Evolutionary conservation across 1,140 invertebrate genomes (phyloP).

Genomic region (Amphibalanus amphitrite): DNA sequence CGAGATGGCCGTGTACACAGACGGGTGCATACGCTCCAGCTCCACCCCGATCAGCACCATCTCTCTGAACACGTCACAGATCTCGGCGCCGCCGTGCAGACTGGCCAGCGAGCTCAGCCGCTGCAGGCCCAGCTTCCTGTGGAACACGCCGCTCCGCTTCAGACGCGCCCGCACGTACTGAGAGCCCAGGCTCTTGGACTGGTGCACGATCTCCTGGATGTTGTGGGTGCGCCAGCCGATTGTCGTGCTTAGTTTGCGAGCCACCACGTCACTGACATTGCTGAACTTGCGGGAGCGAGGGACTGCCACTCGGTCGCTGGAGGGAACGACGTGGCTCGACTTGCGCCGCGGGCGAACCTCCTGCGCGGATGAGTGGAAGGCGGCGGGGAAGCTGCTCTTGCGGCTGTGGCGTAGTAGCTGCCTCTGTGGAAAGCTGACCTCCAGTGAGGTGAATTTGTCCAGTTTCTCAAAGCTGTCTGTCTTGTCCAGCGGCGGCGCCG

Average conservation of each 20-base stretch:
- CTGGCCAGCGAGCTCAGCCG: slow-evolving; percentile 40
- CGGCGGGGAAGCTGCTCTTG: slow-evolving; percentile 38
- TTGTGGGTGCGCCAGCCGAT: slow-evolving; percentile 40
- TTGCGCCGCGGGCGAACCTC: slow-evolving; percentile 10
- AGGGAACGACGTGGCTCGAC: slow-evolving; percentile 17
- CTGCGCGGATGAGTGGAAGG: slow-evolving; percentile 26
- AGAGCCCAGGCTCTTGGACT: slow-evolving; percentile 42
- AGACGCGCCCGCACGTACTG: slow-evolving; percentile 45
- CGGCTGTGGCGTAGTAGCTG: slow-evolving; percentile 16
- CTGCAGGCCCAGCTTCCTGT: slow-evolving; percentile 48
- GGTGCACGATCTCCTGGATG: slow-evolving; percentile 18
- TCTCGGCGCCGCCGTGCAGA: slow-evolving; percentile 27
- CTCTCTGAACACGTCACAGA: slow-evolving; percentile 40
- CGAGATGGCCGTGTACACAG: slow-evolving; percentile 37
- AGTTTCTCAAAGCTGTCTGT: not conserved
- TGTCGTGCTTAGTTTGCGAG: slow-evolving; percentile 46
- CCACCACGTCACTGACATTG: slow-evolving; percentile 45
- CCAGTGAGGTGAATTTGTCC: not conserved
- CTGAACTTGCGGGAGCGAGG: slow-evolving; percentile 38
- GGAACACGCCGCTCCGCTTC: slow-evolving; percentile 41
- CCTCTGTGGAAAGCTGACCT: not conserved
- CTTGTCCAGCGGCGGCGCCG: not conserved
- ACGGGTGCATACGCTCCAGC: slow-evolving; percentile 45
- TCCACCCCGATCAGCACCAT: slow-evolving; percentile 37
- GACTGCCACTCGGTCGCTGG: slow-evolving; percentile 8